Base-by-base conservation (phyloP, 2,888 invertebrate species). In the Campoletis raptor region DNA sequence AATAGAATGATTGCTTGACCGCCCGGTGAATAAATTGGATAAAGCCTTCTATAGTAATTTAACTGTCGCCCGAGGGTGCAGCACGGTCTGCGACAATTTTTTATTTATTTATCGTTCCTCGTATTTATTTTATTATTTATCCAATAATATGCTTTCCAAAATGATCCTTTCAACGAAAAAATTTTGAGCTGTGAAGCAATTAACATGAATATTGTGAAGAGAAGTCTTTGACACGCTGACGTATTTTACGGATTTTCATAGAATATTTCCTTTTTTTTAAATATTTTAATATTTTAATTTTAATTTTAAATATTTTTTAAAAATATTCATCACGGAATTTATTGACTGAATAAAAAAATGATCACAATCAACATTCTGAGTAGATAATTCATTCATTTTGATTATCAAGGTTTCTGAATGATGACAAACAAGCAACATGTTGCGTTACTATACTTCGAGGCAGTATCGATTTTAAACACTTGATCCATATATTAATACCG, bases 1-100 rank as follows among this genome's bases (percentile, higher is more conserved):
- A 93, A 93, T 93, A 93, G 93, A 88, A 93, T 93, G 93, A 93
- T 93, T 93, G 93, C 92, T 87, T 89, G 91, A 91, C 92, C 90
- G 92, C 88, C 76, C 91, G 89, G 91, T 90, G 90, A 91, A 66
- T 92, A 93, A 93, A 93, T 93, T 93, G 93, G 92, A 92, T 93
- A 92, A 92, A 93, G 92, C 91, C 92, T 92, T 91, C 91, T 92
- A 91, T 89, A 90, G 91, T 91, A 92, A 92, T 93, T 92, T 91
- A 92, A 93, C 90, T 91, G 90, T 91, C 91, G 89, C 88, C 90
- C 90, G 85, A 90, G 91, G 91, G 90, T 87, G 85, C 87, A 88
- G 81, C 86, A 74, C 74, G 83, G 64, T 81, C 77, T 78, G 80
- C 72, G 83, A 73, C 79, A 24, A 73, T 69, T 74, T 86, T 88